These are phyloP conservation scores for Channa argus DNA, from an alignment of 2,113 vertebrate genomes.

Conservation along the genomic window DNA sequence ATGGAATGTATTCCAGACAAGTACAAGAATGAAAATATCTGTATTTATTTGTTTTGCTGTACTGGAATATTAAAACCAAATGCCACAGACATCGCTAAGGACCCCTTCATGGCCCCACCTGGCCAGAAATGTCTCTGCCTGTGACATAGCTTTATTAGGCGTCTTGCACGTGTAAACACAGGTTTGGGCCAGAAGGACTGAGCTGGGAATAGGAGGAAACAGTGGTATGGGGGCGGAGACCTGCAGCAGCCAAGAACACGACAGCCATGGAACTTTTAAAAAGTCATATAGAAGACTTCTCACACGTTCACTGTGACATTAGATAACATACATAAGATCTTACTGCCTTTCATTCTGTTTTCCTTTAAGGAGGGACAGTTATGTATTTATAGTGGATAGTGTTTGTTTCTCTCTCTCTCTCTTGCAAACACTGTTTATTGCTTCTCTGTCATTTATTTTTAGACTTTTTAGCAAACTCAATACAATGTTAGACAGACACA, in stretches of 20 bases:
- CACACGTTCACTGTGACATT: neutral
- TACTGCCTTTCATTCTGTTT: constrained; percentile 6
- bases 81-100: neutral
- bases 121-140: neutral
- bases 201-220: constrained; percentile 29
- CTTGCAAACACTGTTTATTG: neutral
- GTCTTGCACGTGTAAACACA: constrained; percentile 52
- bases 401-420: neutral
- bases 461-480: neutral
- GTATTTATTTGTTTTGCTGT: neutral
- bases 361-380: neutral
- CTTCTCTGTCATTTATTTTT: neutral
- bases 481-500: neutral
- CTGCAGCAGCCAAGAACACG: neutral
- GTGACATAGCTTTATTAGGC: constrained; percentile 48
- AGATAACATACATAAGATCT: neutral
- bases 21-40: neutral
- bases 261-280: neutral
- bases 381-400: neutral
- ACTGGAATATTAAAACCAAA: neutral
- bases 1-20: neutral
- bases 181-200: constrained; percentile 25
- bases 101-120: neutral
- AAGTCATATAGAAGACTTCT: neutral
- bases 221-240: neutral